A percentile compares a stretch with the other conserved stretches of the same genome.
Conservation (phyloP, 2,888 invertebrate species). For the Lasioglossum villosulum region DNA sequence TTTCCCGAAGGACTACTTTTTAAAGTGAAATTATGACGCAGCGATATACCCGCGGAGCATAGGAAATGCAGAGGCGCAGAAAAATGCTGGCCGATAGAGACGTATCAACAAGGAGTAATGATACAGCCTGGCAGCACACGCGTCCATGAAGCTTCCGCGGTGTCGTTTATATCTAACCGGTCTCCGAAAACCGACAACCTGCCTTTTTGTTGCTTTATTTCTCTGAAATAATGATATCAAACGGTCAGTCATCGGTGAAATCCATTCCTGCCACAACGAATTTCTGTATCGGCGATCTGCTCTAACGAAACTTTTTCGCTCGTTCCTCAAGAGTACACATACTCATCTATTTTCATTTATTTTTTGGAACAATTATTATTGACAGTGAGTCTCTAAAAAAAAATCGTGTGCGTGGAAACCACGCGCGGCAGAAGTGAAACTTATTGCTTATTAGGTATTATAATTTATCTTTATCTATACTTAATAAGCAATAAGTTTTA, state of each 20-base stretch:
- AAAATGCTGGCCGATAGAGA: conserved; percentile 68
- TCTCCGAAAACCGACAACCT: conserved; percentile 64
- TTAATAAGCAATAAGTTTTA: too few relatives aligned
- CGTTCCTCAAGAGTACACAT: neutral
- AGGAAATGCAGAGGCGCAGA: conserved; percentile 22
- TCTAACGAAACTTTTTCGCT: conserved; percentile 52
- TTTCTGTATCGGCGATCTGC: conserved; percentile 29
- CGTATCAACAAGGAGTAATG: conserved; percentile 75
- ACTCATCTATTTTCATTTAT: neutral
- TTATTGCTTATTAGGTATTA: too few relatives aligned
- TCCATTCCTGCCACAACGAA: conserved; percentile 59
- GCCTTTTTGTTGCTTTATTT: conserved; percentile 64
- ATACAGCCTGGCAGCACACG: conserved; percentile 75
- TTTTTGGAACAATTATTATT: neutral
- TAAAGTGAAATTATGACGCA: neutral
- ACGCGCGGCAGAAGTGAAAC: too few relatives aligned
- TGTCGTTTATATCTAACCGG: conserved; percentile 73
- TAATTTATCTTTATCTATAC: too few relatives aligned
- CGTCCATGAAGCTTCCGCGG: conserved; percentile 75
- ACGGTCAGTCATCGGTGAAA: conserved; percentile 71
- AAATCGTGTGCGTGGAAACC: too few relatives aligned
- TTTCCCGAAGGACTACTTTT: neutral
- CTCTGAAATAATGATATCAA: conserved; percentile 75
- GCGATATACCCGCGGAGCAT: neutral
- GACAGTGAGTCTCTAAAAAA: neutral